Base-by-base conservation (phyloP, 2,113 vertebrate genomes). In the Gobiocypris rarus region DNA sequence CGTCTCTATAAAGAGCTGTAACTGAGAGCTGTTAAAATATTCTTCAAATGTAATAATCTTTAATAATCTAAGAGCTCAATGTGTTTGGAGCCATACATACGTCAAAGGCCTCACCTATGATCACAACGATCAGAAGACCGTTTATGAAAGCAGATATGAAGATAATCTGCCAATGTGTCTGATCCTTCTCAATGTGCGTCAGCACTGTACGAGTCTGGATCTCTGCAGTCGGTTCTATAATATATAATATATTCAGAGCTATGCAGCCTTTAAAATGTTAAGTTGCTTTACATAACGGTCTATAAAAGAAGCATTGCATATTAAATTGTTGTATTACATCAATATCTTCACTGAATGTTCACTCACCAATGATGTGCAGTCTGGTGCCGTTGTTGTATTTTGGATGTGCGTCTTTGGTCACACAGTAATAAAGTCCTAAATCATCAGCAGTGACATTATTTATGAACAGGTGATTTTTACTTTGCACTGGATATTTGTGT, bases 401-500 rank as follows among this genome's bases (percentile, higher is more conserved):
- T 13, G 28, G 28, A 65, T 4, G 26, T 3, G 0, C 0, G 0
- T 22, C 15, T 75, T 1, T 11, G 2, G 2, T 54, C 73, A 54
- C 26, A 75, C 73, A 75, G 26, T 75, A 75, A 54, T 54, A 75
- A 54, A 2, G 0, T 9, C 63, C 28, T 34, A 19, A 34, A 34
- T 67, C 28, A 67, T 67, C 63, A 67, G 19, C 6, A 19, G 63
- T 67, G 28, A 34, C 28, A 67, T 67, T 67, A 67, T 67, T 67
- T 67, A 67, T 67, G 7, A 54, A 75, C 17, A 75, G 26, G 1
- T 0, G 2, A 54, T 3, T 26, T 11, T 75, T 13, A 3, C 26
- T 5, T 34, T 34, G 7, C 4, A 54, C 15, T 22, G 17, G 54
- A 75, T 75, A 54, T 34, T 54, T 75, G 0, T 54, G 9, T 3